Evolutionary conservation across 2,888 invertebrate genomes (phyloP).

Genomic region (Tenthredo livida): DNA sequence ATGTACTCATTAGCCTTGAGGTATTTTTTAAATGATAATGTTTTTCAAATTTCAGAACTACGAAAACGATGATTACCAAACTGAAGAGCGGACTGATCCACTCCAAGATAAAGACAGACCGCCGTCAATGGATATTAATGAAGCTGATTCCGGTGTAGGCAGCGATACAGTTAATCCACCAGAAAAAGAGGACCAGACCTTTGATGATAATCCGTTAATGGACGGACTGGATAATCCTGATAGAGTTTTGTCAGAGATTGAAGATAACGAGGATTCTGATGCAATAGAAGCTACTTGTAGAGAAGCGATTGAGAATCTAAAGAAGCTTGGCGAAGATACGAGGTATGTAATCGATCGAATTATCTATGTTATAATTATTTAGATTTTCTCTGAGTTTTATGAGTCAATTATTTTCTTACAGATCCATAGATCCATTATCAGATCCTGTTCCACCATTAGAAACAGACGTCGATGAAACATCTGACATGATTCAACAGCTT

Average conservation of each 20-base stretch:
- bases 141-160: constrained; percentile 76
- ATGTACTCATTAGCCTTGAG: neutral
- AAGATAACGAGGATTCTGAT: constrained; percentile 73
- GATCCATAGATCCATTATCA: constrained; percentile 62
- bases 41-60: constrained; percentile 61
- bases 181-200: constrained; percentile 75
- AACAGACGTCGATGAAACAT: constrained; percentile 62
- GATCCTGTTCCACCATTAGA: constrained; percentile 65
- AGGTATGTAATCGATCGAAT: constrained; percentile 64
- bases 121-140: constrained; percentile 73
- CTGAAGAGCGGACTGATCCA: constrained; percentile 68
- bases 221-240: constrained; percentile 43
- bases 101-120: constrained; percentile 71
- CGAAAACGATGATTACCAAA: constrained; percentile 65
- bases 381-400: neutral
- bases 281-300: constrained; percentile 74
- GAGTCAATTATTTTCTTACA: constrained; percentile 57
- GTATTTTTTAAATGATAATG: neutral
- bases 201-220: constrained; percentile 70
- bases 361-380: neutral
- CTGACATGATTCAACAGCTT: constrained; percentile 64
- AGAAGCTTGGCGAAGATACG: constrained; percentile 75
- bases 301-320: constrained; percentile 76
- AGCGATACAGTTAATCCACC: constrained; percentile 75
- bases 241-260: constrained; percentile 63